Conservation (phyloP, 2,797 vertebrate species). For the Neomorphus geoffroyi region DNA sequence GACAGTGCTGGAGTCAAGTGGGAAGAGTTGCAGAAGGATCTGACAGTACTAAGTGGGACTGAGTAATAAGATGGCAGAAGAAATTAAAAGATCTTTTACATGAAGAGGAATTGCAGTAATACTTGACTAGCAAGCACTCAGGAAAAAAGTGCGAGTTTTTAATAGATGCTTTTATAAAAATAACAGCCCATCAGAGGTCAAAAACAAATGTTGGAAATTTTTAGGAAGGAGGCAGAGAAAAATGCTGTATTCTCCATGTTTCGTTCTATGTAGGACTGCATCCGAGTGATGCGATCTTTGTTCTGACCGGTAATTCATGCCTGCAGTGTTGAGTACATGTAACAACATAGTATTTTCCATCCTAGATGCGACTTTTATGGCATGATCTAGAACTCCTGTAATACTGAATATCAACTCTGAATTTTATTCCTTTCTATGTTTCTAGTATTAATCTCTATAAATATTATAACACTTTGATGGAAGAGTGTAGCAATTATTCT, state of each 20-base stretch:
- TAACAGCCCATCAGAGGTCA: background rate
- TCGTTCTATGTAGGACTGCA: background rate
- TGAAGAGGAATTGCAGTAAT: background rate
- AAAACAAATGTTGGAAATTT: background rate
- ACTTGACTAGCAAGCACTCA: fast-evolving
- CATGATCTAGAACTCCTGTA: background rate
- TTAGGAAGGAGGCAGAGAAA: background rate
- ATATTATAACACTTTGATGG: background rate
- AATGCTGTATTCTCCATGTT: background rate
- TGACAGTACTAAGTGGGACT: background rate
- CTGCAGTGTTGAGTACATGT: background rate
- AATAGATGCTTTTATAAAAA: background rate
- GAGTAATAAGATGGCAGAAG: background rate
- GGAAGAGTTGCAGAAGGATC: background rate
- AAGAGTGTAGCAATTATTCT: background rate
- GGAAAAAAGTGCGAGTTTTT: background rate
- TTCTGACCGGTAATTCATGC: background rate
- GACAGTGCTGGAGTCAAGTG: background rate
- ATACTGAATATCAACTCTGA: background rate
- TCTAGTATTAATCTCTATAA: background rate
- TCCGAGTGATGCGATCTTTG: background rate
- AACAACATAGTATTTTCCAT: background rate
- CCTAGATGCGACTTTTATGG: background rate
- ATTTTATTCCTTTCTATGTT: background rate
- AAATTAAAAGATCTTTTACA: background rate